These are phyloP conservation scores for Iguana delicatissima DNA, from an alignment of 2,797 vertebrate genomes.

Conservation along the genomic window DNA sequence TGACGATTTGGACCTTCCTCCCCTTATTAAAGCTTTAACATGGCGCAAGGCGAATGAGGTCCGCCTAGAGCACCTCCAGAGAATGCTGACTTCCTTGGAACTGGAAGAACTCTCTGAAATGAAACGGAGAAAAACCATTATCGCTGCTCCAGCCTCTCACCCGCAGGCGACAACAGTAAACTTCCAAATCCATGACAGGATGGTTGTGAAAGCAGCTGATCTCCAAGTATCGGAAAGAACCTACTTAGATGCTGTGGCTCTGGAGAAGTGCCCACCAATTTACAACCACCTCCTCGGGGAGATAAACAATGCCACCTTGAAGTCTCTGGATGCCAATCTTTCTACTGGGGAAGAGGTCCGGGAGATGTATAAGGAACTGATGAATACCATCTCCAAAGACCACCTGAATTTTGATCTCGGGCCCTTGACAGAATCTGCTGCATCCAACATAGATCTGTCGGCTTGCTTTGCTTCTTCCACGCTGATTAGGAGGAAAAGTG, in stretches of 20 bases:
- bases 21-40: slow-evolving; percentile 63
- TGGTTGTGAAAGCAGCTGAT: slow-evolving; percentile 67
- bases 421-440: slow-evolving; percentile 57
- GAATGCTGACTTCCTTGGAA: slow-evolving; percentile 58
- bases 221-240: slow-evolving; percentile 73
- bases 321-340: slow-evolving; percentile 72
- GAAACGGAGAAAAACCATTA: slow-evolving; percentile 6
- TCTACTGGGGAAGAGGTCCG: slow-evolving; percentile 65
- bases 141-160: slow-evolving; percentile 1
- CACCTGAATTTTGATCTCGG: slow-evolving; percentile 78
- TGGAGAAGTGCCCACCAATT: slow-evolving; percentile 68
- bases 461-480: slow-evolving; percentile 61
- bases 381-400: slow-evolving; percentile 67
- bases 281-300: slow-evolving; percentile 81
- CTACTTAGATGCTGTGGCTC: slow-evolving; percentile 65
- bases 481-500: slow-evolving; percentile 47
- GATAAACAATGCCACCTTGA: slow-evolving; percentile 67
- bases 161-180: slow-evolving; percentile 69
- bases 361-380: slow-evolving; percentile 78
- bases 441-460: slow-evolving; percentile 58
- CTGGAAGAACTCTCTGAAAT: slow-evolving; percentile 57
- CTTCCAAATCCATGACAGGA: slow-evolving; percentile 61
- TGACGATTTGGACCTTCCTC: slow-evolving; percentile 36
- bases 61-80: slow-evolving; percentile 61
- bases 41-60: slow-evolving; percentile 20